A percentile compares a stretch with the other conserved stretches of the same genome.
These are phyloP conservation scores for Ichneumoninae sp. DNA, from an alignment of 2,888 invertebrate species.

Conservation along the genomic window DNA sequence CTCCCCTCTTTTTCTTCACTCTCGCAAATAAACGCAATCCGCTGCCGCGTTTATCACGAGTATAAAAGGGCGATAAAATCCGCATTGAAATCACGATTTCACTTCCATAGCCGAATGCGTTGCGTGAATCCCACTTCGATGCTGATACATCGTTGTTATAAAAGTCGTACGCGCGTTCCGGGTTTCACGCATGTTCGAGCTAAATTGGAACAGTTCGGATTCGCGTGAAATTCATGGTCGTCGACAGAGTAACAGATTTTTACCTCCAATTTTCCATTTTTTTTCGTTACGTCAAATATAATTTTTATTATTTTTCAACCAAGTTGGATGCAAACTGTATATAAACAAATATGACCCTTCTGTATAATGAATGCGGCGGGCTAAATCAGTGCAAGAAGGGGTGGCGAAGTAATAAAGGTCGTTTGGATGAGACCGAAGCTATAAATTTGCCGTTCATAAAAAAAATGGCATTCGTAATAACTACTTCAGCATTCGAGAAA, in stretches of 20 bases:
- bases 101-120: neutral
- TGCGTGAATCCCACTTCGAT: neutral
- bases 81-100: slow-evolving; percentile 17
- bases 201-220: neutral
- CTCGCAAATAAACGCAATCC: slow-evolving; percentile 4
- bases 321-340: neutral
- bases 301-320: neutral
- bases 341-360: neutral
- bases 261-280: neutral
- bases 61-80: slow-evolving; percentile 37
- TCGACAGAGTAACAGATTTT: neutral
- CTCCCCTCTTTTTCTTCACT: slow-evolving; percentile 8
- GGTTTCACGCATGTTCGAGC: neutral
- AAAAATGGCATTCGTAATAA: no score
- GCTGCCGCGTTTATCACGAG: slow-evolving; percentile 14
- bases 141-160: slow-evolving; percentile 1
- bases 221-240: neutral
- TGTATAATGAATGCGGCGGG: no score
- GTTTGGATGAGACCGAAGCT: no score
- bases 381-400: no score
- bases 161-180: neutral
- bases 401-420: no score
- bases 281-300: neutral
- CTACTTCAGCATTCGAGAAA: no score
- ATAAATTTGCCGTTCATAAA: no score